Evolutionary conservation across 2,113 vertebrate species (phyloP).

Genomic region (Pitta sordida): DNA sequence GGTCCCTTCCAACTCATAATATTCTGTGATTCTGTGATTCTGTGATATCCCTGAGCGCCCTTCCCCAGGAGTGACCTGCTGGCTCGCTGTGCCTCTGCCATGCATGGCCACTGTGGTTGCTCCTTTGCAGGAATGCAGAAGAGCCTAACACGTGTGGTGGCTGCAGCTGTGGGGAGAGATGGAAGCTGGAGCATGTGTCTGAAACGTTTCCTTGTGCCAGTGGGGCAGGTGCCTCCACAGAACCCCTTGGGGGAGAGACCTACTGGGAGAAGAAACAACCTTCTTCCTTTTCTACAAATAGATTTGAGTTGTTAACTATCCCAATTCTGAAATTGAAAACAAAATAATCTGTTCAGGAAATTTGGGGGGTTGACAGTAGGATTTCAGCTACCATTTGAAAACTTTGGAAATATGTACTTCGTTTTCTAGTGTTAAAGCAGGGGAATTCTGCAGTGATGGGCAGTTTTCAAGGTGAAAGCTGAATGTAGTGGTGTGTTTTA

Average conservation of each 20-base stretch:
- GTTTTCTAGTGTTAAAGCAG: not conserved
- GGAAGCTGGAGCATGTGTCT: not conserved
- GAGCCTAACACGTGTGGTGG: not conserved
- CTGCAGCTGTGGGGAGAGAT: not conserved
- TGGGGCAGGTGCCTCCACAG: not conserved
- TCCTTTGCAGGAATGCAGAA: not conserved
- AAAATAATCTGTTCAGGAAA: not conserved
- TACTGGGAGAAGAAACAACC: not conserved
- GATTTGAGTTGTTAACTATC: not conserved
- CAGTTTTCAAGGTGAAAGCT: not conserved
- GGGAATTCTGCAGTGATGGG: not conserved
- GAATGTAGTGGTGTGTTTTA: not conserved
- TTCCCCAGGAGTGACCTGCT: not conserved
- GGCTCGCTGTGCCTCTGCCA: fast-evolving
- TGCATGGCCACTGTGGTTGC: too few species aligned
- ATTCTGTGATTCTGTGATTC: too few species aligned
- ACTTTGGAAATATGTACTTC: not conserved
- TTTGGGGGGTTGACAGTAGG: not conserved
- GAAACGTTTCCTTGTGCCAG: not conserved
- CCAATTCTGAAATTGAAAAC: not conserved
- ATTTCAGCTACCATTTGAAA: not conserved
- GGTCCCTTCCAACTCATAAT: too few species aligned
- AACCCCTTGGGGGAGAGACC: not conserved
- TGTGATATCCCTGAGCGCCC: not conserved
- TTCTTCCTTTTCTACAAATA: not conserved